Conservation (phyloP, 1,140 invertebrate genomes). For the Caerostris darwini region DNA sequence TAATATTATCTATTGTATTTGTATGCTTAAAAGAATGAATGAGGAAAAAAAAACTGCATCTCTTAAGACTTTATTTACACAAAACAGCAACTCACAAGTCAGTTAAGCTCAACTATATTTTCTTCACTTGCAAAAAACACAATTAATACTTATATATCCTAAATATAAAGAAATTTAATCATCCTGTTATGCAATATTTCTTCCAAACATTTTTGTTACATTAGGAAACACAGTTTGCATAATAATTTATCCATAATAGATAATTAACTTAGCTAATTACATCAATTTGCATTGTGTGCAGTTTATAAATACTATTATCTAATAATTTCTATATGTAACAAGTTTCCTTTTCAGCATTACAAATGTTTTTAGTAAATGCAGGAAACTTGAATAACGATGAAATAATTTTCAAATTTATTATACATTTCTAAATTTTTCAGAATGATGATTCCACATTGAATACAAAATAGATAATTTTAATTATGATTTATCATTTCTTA, state of each 20-base stretch:
- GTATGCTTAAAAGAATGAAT: no score
- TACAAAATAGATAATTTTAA: not conserved
- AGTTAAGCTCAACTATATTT: slow-evolving; percentile 46
- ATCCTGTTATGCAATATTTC: not conserved
- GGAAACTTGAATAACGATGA: not conserved
- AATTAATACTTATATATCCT: slow-evolving; percentile 1
- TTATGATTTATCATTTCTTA: not conserved
- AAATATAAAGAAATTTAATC: not conserved
- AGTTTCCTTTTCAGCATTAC: not conserved
- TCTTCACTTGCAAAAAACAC: slow-evolving; percentile 18
- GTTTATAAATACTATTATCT: not conserved
- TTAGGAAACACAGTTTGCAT: not conserved
- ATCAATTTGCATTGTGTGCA: not conserved
- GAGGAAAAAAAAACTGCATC: not conserved
- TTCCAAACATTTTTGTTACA: not conserved
- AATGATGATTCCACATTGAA: not conserved
- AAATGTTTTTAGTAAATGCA: not conserved
- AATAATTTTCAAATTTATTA: not conserved
- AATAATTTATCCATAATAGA: not conserved
- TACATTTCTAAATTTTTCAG: not conserved
- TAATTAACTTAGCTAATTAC: not conserved
- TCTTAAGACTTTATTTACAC: slow-evolving; percentile 39
- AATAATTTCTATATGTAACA: not conserved
- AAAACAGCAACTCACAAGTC: slow-evolving; percentile 28
- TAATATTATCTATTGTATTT: no score